Percentiles rank a stretch among this genome's conserved stretches.
Evolutionary conservation across 2,888 invertebrate species (phyloP).

Genomic region (Deilephila porcellus): DNA sequence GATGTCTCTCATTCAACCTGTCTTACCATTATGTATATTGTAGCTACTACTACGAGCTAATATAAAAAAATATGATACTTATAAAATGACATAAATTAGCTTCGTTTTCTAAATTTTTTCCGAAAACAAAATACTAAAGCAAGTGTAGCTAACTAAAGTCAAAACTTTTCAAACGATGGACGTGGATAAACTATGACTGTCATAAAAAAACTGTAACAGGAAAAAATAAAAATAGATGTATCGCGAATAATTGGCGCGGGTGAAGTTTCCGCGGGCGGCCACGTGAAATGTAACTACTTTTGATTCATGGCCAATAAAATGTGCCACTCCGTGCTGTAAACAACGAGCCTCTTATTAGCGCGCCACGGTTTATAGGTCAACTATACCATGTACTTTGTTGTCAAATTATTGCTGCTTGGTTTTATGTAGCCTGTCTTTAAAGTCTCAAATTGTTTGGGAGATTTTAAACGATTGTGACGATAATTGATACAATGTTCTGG

Average conservation of each 20-base stretch:
- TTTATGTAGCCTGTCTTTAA: not conserved
- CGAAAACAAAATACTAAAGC: slow-evolving; percentile 1
- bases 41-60: too few species aligned
- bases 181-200: slow-evolving; percentile 42
- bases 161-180: slow-evolving; percentile 7
- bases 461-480: too few species aligned
- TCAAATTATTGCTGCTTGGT: not conserved
- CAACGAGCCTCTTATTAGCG: slow-evolving; percentile 38
- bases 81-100: too few species aligned
- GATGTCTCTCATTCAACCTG: too few species aligned
- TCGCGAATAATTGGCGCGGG: slow-evolving; percentile 58
- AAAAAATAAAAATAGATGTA: slow-evolving; percentile 58
- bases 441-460: too few species aligned
- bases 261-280: slow-evolving; percentile 46
- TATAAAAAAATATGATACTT: too few species aligned
- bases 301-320: slow-evolving; percentile 51
- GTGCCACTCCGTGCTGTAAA: slow-evolving; percentile 43
- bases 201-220: slow-evolving; percentile 48
- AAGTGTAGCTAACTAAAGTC: not conserved
- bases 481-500: too few species aligned
- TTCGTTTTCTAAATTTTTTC: too few species aligned
- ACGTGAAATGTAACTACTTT: slow-evolving; percentile 44
- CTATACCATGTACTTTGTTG: not conserved
- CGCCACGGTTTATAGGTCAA: slow-evolving; percentile 7
- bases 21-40: too few species aligned